Evolutionary conservation across 2,797 vertebrate species (phyloP), one percentile per base, ranked within the genome.

Genomic region (Tarsius wallacei): DNA sequence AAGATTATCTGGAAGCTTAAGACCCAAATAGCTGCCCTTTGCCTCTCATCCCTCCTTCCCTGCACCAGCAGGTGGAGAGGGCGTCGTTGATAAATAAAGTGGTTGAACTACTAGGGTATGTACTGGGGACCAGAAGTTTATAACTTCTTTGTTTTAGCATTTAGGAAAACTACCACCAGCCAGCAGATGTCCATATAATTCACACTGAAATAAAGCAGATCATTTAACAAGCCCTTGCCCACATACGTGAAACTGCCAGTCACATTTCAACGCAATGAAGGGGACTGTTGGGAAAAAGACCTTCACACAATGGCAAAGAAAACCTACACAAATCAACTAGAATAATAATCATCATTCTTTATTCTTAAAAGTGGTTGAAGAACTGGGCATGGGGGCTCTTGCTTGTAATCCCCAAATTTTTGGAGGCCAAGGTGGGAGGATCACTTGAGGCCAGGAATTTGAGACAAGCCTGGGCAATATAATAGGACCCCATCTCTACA

Each of bases 361-460:
- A 70, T 96, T 95, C 59, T 73, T 85, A 74, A 91, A 86, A 96
- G 22, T 86, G 57, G 24, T 74, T 96, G 33, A 2, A 81, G 73
- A 81, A 80, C 28, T 42, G 42, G 42, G 42, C 42, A 42, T 42
- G 42, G 42, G 42, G 42, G 42, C 42, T 42, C 42, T 42, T 42
- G 42, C 42, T 6, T 42, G 42, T 42, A 42, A 42, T 42, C 7
- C 42, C 42, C 5, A 42, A 42, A 42, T 42, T 42, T 42, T 42
- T 42, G 42, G 42, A 42, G 42, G 42, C 42, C 42, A 42, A 42
- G 42, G 42, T 42, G 7, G 42, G 42, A 42, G 42, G 42, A 42
- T 42, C 42, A 42, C 42, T 42, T 42, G 42, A 42, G 42, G 42
- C 42, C 42, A 42, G 42, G 42, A 42, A 42, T 42, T 42, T 42